Conservation (phyloP, 2,888 invertebrate species). For the Cryptus armator region DNA sequence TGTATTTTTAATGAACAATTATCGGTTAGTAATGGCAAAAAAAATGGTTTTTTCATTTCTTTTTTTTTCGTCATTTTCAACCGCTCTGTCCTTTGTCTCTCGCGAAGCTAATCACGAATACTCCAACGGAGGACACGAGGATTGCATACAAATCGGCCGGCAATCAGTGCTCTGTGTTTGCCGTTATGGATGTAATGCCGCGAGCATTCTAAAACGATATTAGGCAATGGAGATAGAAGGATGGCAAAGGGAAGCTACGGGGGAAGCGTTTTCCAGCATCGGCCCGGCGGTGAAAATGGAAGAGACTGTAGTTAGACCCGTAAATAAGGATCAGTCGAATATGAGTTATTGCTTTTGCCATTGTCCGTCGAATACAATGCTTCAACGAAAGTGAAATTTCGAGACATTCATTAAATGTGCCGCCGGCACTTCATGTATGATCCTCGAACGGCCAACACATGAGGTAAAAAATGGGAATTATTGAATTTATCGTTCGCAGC, state of each 20-base stretch:
- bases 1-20: not conserved
- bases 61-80: not conserved
- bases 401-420: too few species aligned
- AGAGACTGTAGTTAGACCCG: not conserved
- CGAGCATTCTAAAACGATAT: conserved; percentile 57
- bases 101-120: conserved; percentile 54
- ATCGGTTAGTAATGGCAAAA: not conserved
- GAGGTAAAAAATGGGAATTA: too few species aligned
- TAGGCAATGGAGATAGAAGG: conserved; percentile 25
- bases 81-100: not conserved
- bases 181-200: conserved; percentile 54
- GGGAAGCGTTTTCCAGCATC: not conserved
- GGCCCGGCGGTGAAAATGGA: not conserved
- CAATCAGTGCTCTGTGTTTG: conserved; percentile 63
- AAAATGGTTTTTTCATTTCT: not conserved
- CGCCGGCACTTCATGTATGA: too few species aligned
- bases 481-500: too few species aligned
- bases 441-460: too few species aligned
- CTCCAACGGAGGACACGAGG: conserved; percentile 26
- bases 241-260: not conserved
- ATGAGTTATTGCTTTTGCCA: not conserved
- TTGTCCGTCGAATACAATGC: not conserved
- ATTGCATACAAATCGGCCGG: conserved; percentile 53
- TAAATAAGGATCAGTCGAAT: not conserved
- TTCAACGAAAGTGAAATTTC: not conserved